Evolutionary conservation across 2,113 vertebrate genomes (phyloP).

Genomic region (Psittacara wagleri): DNA sequence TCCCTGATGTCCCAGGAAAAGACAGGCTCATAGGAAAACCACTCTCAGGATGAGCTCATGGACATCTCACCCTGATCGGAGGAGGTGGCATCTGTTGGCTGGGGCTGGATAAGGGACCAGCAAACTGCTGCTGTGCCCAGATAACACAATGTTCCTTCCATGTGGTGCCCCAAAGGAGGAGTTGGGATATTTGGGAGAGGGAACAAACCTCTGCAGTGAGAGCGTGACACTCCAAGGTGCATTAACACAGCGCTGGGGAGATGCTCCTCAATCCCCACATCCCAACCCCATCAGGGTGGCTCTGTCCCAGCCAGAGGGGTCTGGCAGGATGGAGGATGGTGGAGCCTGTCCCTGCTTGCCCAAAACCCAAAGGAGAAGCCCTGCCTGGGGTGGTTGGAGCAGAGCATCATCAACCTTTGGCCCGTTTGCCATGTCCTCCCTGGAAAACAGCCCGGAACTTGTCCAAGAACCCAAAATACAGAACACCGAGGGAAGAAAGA

Average conservation of each 20-base stretch:
- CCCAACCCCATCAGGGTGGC: accelerated
- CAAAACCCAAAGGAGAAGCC: neutral
- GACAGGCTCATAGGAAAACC: accelerated
- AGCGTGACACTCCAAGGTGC: accelerated
- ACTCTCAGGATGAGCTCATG: neutral
- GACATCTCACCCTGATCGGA: accelerated
- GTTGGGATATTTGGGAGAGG: neutral
- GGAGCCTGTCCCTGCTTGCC: accelerated
- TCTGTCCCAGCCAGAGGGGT: neutral
- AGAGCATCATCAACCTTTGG: neutral
- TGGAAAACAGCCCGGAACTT: neutral
- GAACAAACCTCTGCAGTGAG: neutral
- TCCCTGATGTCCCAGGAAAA: neutral
- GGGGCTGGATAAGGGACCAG: neutral
- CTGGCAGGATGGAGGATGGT: accelerated
- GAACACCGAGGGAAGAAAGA: accelerated
- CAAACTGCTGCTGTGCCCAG: neutral
- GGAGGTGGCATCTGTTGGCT: accelerated
- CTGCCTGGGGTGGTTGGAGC: neutral
- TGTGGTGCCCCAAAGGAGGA: neutral
- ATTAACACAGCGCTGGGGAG: neutral
- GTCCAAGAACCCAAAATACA: neutral
- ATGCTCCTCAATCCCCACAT: accelerated
- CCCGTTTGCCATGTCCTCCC: neutral
- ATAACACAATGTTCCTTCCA: neutral